Evolutionary conservation across 2,113 vertebrate species (phyloP), one percentile per base, ranked within the genome.

Genomic region (Rhynchomys soricoides): DNA sequence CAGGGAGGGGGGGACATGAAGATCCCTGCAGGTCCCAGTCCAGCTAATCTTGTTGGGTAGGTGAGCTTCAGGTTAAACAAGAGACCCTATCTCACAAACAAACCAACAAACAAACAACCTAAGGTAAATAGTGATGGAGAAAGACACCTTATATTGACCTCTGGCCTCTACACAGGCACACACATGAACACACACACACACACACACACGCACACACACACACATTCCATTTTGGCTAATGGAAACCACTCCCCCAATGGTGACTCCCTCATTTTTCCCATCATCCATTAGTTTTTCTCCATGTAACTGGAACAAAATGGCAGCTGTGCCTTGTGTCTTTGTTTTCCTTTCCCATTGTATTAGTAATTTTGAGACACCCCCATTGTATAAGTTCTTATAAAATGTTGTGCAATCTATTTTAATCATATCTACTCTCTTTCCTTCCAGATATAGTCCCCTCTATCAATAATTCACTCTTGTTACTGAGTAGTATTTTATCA

Each of bases 161-260:
- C 59, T 85, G 52, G 22, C 37, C n/a, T 64, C 57, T 83, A 29
- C 24, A 55, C 34, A 57, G 34, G 2, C 50, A 59, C 31, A 57
- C 17, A 37, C 48, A 52, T 7, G 9, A 0, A n/a, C 21, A 26
- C 37, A 62, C 55, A 59, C 21, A 55, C 17, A 57, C 4, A 22
- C 9, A 40, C 21, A 59, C 55, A 43, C 81, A 59, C 55, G 43
- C 13, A 59, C 79, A 15, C 52, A 31, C 45, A 34, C 45, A 31
- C 15, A 50, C 45, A 40, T 26, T 15, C 37, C 22, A 59, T 40
- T 29, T 31, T 29, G 19, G 13, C 86, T 21, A 2, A 22, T 40
- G 31, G 16, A n/a, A 26, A 17, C 26, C 10, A 12, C 3, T 57
- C 15, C 24, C 13, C 1, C 6, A 7, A 0, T 10, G 4, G 22